phyloP scores from a whole-genome alignment of 2,113 vertebrate species.

The Peromyscus californicus region DNA sequence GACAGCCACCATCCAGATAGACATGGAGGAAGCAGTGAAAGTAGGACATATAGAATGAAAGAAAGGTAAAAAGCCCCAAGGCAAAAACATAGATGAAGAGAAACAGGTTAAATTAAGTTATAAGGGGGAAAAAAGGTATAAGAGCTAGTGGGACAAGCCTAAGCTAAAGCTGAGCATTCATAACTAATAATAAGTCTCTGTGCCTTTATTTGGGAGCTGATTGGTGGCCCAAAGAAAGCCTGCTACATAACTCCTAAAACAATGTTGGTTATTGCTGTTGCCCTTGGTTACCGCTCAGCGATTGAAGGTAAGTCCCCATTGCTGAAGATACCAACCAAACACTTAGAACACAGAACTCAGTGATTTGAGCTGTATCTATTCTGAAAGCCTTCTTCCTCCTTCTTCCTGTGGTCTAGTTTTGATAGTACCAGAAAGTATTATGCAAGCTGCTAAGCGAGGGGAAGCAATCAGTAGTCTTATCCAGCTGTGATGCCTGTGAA shows the following conservation, averaged over 20 bases:
- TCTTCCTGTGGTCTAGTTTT: background rate
- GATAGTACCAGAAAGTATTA: background rate
- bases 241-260: background rate
- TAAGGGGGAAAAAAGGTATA: background rate
- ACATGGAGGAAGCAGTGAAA: background rate
- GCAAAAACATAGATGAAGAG: background rate
- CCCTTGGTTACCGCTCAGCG: background rate
- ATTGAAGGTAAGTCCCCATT: background rate
- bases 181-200: background rate
- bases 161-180: background rate
- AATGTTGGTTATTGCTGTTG: background rate
- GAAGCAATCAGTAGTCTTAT: background rate
- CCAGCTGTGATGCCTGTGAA: background rate
- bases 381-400: background rate
- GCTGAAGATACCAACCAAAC: background rate
- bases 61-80: background rate
- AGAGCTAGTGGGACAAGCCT: background rate
- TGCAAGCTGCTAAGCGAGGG: background rate
- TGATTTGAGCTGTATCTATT: background rate
- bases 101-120: background rate
- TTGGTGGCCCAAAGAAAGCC: background rate
- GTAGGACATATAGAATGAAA: background rate
- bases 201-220: background rate
- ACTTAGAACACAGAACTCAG: background rate
- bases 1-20: background rate